Evolutionary conservation across 2,113 vertebrate genomes (phyloP), one percentile per base, ranked within the genome.

Genomic region (Naja naja): DNA sequence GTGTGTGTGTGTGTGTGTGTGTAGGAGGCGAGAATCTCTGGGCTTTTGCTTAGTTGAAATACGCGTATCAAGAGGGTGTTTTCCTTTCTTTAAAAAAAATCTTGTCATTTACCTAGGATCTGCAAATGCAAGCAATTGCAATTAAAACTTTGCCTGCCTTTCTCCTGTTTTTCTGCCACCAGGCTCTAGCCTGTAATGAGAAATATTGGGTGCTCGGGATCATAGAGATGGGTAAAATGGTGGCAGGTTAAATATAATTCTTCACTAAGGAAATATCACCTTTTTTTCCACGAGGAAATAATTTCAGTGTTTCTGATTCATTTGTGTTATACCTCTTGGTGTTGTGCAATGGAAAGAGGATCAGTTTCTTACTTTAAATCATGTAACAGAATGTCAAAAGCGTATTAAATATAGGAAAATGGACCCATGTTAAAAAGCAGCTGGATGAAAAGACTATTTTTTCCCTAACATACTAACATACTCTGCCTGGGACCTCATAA

Each of bases 31-130:
- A 97, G 96, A 96, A 97, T 95, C 96, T 96, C 96, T 95, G n/a
- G 96, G 94, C 9, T 9, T 91, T 95, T 91, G 95, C 97, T 97
- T 96, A 92, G 96, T 96, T 97, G 96, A 98, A 97, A 97, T 97
- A 97, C 97, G 92, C 95, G 95, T 97, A 95, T 97, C 96, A 95
- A 95, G 95, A 93, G 96, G 92, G 93, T 94, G 96, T 95, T 96
- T 96, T 14, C 45, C 9, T 85, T 47, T 90, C 39, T 90, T 53
- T 27, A 8, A 89, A 89, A 89, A 92, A 92, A 16, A 93, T 95
- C 97, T 97, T 97, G 96, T 96, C 96, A 95, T 97, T 97, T 97
- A 96, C 96, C 95, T 96, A 96, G 94, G 94, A 96, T 95, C 96
- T 95, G 95, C 94, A 95, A 94, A 94, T 94, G 94, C 96, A 97